Evolutionary conservation across 2,113 vertebrate genomes (phyloP).

Genomic region (Gobiocypris rarus): DNA sequence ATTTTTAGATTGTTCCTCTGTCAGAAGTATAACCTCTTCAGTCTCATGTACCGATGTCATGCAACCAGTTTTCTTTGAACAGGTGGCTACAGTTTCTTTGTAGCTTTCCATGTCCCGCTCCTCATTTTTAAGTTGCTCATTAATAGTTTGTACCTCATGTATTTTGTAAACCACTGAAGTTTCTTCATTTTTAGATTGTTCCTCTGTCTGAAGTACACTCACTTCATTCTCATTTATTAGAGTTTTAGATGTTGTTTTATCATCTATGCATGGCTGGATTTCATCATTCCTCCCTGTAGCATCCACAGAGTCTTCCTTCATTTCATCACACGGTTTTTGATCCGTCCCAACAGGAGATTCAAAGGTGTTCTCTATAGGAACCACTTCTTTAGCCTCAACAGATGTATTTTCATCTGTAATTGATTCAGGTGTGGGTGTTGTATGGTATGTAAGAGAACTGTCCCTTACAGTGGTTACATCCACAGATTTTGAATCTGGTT

Average conservation of each 20-base stretch:
- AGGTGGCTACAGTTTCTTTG: constrained; percentile 14
- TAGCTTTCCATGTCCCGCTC: not conserved
- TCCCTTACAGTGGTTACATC: constrained; percentile 36
- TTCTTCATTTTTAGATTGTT: constrained; percentile 33
- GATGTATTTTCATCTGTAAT: constrained; percentile 28
- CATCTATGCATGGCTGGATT: not conserved
- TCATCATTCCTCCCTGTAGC: not conserved
- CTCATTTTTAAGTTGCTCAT: constrained; percentile 10
- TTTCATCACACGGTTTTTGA: constrained; percentile 12
- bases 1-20: constrained; percentile 28
- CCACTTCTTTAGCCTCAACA: not conserved
- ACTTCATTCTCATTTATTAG: not conserved
- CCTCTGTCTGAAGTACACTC: not conserved
- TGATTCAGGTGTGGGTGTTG: constrained; percentile 12
- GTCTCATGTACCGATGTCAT: not conserved
- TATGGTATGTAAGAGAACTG: constrained; percentile 26
- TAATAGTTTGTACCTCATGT: constrained; percentile 1
- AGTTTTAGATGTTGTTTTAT: not conserved
- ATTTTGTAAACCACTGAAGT: constrained; percentile 30
- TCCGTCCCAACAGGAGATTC: not conserved
- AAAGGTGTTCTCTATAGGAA: constrained; percentile 8
- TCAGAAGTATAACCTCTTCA: not conserved
- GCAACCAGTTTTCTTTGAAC: constrained; percentile 28
- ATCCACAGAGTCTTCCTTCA: not conserved
- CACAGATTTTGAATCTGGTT: constrained; percentile 61